Evolutionary conservation across 2,113 vertebrate genomes (phyloP).

Genomic region (Otolemur garnettii): DNA sequence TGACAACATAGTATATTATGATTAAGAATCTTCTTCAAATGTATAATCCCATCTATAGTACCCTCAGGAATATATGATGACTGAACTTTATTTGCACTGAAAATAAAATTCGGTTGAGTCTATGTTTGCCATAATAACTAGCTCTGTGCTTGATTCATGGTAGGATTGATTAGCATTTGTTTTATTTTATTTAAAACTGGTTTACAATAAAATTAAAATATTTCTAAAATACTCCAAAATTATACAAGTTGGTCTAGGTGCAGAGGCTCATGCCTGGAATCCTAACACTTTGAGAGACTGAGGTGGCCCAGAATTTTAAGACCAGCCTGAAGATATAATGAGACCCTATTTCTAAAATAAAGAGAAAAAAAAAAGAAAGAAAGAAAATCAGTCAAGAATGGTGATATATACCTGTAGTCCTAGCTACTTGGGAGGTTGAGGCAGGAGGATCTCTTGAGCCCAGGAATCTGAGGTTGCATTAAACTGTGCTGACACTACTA

Average conservation of each 20-base stretch:
- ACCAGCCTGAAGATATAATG: too few species aligned
- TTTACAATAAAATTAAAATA: neutral
- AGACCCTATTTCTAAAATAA: too few species aligned
- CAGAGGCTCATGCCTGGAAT: too few species aligned
- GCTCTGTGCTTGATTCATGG: neutral
- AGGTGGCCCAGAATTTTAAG: too few species aligned
- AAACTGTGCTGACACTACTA: too few species aligned
- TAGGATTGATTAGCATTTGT: neutral
- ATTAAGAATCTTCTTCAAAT: constrained; percentile 65
- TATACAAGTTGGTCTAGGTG: neutral
- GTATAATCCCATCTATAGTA: constrained; percentile 1
- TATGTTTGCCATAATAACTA: neutral
- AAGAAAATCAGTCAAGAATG: too few species aligned
- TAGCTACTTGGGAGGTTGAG: too few species aligned
- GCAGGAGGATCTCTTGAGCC: too few species aligned
- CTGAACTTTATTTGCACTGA: constrained; percentile 28
- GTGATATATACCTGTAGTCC: too few species aligned
- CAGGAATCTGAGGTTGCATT: too few species aligned
- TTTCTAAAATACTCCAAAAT: neutral
- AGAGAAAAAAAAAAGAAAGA: too few species aligned
- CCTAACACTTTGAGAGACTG: too few species aligned
- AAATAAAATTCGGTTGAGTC: neutral
- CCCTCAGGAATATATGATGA: constrained; percentile 34
- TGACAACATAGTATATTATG: constrained; percentile 47
- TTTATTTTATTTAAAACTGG: constrained; percentile 49